These are phyloP conservation scores for Drosophila athabasca DNA, from an alignment of 1,140 invertebrate genomes.

Conservation along the genomic window DNA sequence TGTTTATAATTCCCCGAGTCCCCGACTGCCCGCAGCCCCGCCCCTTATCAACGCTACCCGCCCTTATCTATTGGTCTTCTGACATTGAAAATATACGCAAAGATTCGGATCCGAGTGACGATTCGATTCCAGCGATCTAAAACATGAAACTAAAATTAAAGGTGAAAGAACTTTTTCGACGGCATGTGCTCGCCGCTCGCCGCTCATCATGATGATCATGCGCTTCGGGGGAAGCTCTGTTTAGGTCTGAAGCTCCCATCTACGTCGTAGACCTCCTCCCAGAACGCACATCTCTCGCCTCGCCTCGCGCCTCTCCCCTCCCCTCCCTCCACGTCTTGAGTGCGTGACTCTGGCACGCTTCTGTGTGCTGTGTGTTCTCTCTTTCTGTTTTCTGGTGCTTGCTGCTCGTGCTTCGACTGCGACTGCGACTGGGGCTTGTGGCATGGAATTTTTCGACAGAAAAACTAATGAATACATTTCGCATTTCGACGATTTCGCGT, in stretches of 20 bases:
- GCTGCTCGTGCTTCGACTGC: too few relatives aligned
- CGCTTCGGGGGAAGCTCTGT: not conserved
- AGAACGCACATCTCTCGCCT: too few relatives aligned
- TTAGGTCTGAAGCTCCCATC: too few relatives aligned
- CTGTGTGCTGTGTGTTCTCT: too few relatives aligned
- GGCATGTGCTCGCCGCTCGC: not conserved
- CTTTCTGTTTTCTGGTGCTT: too few relatives aligned
- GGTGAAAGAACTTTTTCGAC: slow-evolving; percentile 4
- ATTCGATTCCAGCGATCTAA: not conserved
- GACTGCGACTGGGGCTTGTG: not conserved
- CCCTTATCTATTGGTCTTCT: slow-evolving; percentile 3
- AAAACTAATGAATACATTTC: slow-evolving; percentile 4
- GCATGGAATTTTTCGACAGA: not conserved
- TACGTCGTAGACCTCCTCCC: too few relatives aligned
- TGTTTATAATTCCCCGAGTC: slow-evolving; percentile 6
- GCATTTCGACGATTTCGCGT: not conserved
- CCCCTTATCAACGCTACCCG: not conserved
- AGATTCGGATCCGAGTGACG: not conserved
- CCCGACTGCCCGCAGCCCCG: slow-evolving; percentile 1
- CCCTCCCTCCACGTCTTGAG: not conserved
- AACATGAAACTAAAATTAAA: slow-evolving; percentile 1
- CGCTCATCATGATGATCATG: not conserved
- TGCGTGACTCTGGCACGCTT: slow-evolving; percentile 3
- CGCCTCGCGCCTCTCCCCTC: not conserved
- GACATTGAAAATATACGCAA: slow-evolving; percentile 1